Evolutionary conservation across 2,797 vertebrate genomes (phyloP).

Genomic region (Coluber constrictor): DNA sequence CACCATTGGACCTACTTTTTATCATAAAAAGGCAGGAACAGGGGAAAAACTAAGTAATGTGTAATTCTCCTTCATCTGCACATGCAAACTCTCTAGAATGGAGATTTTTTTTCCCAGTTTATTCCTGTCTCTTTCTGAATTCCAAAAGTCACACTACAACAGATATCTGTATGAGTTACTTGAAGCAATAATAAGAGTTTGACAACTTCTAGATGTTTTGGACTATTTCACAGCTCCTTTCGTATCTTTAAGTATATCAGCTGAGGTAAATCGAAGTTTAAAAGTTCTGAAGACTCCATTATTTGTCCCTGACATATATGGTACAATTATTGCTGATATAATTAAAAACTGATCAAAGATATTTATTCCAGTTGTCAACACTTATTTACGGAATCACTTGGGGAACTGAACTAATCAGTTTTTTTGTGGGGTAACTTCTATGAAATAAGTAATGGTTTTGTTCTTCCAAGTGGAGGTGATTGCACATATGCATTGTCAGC

Average conservation of each 20-base stretch:
- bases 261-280: background rate
- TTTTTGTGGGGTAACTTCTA: background rate
- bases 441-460: background rate
- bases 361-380: background rate
- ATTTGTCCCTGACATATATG: background rate
- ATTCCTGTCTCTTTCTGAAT: background rate
- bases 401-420: background rate
- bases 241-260: background rate
- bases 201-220: background rate
- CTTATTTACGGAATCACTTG: background rate
- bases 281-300: background rate
- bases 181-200: background rate
- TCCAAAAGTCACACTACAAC: background rate
- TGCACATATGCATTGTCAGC: background rate
- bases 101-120: background rate
- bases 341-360: background rate
- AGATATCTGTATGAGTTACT: background rate
- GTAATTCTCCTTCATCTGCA: background rate
- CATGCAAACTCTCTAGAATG: background rate
- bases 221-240: background rate
- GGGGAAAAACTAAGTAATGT: background rate
- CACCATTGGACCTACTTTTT: background rate
- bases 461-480: constrained; percentile 9
- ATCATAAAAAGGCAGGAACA: background rate
- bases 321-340: background rate